Percentiles rank a stretch among this genome's conserved stretches.
Conservation (phyloP, 1,140 invertebrate genomes). For the Onthophagus taurus region DNA sequence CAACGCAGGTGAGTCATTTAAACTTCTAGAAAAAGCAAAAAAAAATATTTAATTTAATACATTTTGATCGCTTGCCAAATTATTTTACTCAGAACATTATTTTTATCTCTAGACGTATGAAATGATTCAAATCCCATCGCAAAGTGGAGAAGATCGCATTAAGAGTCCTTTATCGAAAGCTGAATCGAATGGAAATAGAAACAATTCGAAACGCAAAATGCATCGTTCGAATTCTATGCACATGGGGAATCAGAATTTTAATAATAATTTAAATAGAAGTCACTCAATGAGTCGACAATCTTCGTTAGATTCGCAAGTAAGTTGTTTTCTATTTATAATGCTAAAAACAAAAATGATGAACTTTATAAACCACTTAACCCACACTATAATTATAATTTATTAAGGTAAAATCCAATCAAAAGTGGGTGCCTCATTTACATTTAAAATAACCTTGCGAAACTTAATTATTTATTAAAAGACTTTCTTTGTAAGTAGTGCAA, state of each 20-base stretch:
- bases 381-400: too few relatives aligned
- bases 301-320: conserved; percentile 53
- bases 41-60: too few relatives aligned
- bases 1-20: conserved; percentile 61
- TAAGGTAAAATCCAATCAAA: too few relatives aligned
- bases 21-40: conserved; percentile 5
- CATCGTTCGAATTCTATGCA: conserved; percentile 43
- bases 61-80: background rate
- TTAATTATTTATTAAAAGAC: too few relatives aligned
- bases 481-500: too few relatives aligned
- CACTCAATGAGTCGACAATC: conserved; percentile 53
- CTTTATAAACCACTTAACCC: too few relatives aligned
- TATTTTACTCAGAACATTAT: background rate
- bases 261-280: conserved; percentile 34
- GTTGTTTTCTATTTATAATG: background rate
- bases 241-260: conserved; percentile 27
- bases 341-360: background rate
- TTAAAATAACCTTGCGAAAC: too few relatives aligned
- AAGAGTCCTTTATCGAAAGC: conserved; percentile 1
- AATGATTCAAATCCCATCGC: conserved; percentile 23
- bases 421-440: too few relatives aligned
- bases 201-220: conserved; percentile 24
- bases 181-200: conserved; percentile 17
- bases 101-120: conserved; percentile 41
- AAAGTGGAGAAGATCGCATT: conserved; percentile 5